Base-by-base conservation (phyloP, 35 echinoderm and acorn worm species). In the Heliocidaris erythrogramma region DNA sequence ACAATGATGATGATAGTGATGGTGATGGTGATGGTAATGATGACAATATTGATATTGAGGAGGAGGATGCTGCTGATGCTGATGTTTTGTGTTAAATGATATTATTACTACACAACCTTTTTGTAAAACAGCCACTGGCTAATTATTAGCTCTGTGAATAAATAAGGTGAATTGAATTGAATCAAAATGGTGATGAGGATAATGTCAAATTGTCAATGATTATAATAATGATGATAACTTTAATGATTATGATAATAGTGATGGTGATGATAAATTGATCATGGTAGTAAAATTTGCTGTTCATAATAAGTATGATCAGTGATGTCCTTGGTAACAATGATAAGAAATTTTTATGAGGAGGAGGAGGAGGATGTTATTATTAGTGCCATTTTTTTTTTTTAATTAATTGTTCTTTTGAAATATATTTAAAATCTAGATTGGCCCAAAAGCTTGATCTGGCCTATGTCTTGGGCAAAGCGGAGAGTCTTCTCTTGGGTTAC, bases 401-500 rank as follows among this genome's bases (percentile, higher is more conserved):
- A 9, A 85, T 96, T 21, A 8, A 31, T 94, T 94, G 47, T 30
- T 31, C 56, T 90, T n/a, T n/a, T n/a, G n/a, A n/a, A n/a, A n/a
- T n/a, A n/a, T 7, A 5, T 48, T 11, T 31, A 88, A 50, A n/a
- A 56, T 32, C 49, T 56, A 97, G 97, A 61, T 95, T 97, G 90
- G 94, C 97, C 13, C 92, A 96, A 31, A 91, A 98, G 48, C 59
- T 98, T 27, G 94, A 98, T 89, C 90, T 98, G 8, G 85, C 94
- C 10, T 59, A 98, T 30, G 94, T 98, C 18, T 52, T 98, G 3
- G 60, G 92, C 56, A 94, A 96, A 49, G 97, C 97, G 1, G 97
- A 98, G 89, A 94, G 94, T 10, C 90, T 98, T 6, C 60, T 98
- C 27, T 89, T 96, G 10, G 96, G 89, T 32, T 98, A 98, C 94